Evolutionary conservation across 2,888 invertebrate genomes (phyloP).

Genomic region (Epinotia bilunana): DNA sequence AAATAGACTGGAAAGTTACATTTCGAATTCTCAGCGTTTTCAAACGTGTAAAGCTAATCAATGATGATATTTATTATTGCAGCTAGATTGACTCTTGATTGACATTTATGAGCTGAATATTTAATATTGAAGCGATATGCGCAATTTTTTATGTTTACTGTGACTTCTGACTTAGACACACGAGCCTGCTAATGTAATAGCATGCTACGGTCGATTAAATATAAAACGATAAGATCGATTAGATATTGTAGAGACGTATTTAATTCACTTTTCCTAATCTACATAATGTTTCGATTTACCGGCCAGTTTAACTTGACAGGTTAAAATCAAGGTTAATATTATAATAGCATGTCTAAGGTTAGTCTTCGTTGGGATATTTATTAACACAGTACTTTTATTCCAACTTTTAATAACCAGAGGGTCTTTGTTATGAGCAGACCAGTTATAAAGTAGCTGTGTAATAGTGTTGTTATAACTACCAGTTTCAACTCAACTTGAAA

Average conservation of each 20-base stretch:
- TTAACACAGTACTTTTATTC: slow-evolving; percentile 59
- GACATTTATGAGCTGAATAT: slow-evolving; percentile 33
- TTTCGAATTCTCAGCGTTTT: not conserved
- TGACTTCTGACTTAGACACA: slow-evolving; percentile 15
- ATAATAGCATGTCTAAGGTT: slow-evolving; percentile 18
- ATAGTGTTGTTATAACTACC: slow-evolving; percentile 58
- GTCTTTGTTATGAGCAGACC: slow-evolving; percentile 70
- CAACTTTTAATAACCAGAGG: slow-evolving; percentile 70
- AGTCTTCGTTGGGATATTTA: slow-evolving; percentile 14
- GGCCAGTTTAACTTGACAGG: slow-evolving; percentile 52
- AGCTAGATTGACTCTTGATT: slow-evolving; percentile 32
- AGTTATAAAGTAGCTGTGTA: slow-evolving; percentile 65
- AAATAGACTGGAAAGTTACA: slow-evolving; percentile 26
- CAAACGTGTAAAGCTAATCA: not conserved
- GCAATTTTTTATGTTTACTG: slow-evolving; percentile 30
- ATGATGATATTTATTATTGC: not conserved
- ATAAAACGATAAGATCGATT: slow-evolving; percentile 63
- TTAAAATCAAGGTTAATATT: slow-evolving; percentile 47
- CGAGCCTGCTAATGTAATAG: slow-evolving; percentile 48
- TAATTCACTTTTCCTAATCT: slow-evolving; percentile 70
- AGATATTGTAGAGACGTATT: slow-evolving; percentile 61
- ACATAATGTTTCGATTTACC: slow-evolving; percentile 63
- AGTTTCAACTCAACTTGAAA: slow-evolving; percentile 54
- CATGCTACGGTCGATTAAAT: slow-evolving; percentile 55
- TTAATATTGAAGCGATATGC: slow-evolving; percentile 7